These are phyloP conservation scores for Halichoeres trimaculatus DNA, from an alignment of 2,113 vertebrate species.

Conservation along the genomic window DNA sequence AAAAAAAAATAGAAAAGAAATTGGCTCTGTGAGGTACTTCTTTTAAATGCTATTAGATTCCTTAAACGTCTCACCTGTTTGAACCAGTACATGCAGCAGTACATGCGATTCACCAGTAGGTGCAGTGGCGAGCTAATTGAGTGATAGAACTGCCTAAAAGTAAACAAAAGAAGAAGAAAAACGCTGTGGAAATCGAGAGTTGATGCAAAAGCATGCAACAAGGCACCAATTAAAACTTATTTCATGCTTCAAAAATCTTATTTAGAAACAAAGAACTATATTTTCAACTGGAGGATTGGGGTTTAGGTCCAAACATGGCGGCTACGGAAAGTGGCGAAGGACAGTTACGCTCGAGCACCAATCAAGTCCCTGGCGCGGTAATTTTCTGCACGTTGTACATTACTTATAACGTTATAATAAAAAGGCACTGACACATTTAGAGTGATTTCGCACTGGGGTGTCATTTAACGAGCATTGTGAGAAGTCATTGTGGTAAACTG, in stretches of 20 bases:
- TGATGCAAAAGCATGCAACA: not conserved
- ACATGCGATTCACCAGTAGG: not conserved
- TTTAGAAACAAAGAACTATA: not conserved
- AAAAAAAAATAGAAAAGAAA: too few species aligned
- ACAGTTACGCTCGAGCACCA: slow-evolving; percentile 38
- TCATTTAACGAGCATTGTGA: accelerated
- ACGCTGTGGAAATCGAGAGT: not conserved
- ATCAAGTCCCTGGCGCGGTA: slow-evolving; percentile 65
- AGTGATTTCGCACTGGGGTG: too few species aligned
- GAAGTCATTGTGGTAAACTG: too few species aligned
- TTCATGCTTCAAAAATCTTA: accelerated
- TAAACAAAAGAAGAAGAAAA: slow-evolving; percentile 39
- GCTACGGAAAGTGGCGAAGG: slow-evolving; percentile 58
- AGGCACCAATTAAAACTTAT: accelerated
- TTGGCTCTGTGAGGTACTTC: too few species aligned
- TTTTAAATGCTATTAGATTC: too few species aligned
- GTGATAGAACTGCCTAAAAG: not conserved
- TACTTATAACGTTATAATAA: not conserved
- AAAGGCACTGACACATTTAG: accelerated
- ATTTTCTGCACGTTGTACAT: slow-evolving; percentile 37
- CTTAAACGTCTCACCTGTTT: too few species aligned
- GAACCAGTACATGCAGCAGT: not conserved
- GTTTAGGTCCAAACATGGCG: slow-evolving; percentile 49
- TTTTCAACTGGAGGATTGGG: not conserved
- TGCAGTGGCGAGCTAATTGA: not conserved